Conservation (phyloP, 2,888 invertebrate species). For the Germaria angustata region DNA sequence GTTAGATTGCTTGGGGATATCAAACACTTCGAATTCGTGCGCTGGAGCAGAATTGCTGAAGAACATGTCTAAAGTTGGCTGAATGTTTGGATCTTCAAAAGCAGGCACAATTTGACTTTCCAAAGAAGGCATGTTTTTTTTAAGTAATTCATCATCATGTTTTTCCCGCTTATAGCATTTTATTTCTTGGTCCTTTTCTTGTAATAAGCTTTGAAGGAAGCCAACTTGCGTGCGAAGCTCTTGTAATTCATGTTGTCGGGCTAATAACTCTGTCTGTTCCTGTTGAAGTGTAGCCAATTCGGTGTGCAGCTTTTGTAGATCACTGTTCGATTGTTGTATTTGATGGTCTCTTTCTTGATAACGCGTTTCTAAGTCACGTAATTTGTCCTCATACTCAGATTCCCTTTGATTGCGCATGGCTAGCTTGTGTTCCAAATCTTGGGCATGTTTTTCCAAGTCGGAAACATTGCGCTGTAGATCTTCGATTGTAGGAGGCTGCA, state of each 20-base stretch:
- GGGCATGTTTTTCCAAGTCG: constrained; percentile 78
- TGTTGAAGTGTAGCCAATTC: constrained; percentile 18
- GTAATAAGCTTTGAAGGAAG: constrained; percentile 24
- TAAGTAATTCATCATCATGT: constrained; percentile 67
- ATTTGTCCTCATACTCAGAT: constrained; percentile 72
- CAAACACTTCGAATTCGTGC: constrained; percentile 68
- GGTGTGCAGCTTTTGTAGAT: constrained; percentile 49
- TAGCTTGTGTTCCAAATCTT: constrained; percentile 78
- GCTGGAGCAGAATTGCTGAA: constrained; percentile 71
- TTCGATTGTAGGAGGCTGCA: constrained; percentile 80
- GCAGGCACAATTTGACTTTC: constrained; percentile 70
- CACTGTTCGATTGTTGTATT: constrained; percentile 44
- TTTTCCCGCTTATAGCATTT: constrained; percentile 54
- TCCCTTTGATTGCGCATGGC: constrained; percentile 73
- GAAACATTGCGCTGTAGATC: constrained; percentile 78
- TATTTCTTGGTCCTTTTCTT: constrained; percentile 56
- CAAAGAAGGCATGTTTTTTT: constrained; percentile 68
- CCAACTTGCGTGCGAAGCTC: constrained; percentile 21
- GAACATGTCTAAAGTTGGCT: constrained; percentile 77
- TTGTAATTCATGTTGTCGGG: constrained; percentile 19
- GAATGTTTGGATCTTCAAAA: constrained; percentile 45
- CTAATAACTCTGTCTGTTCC: constrained; percentile 7
- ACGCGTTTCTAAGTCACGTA: constrained; percentile 64
- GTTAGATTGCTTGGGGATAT: constrained; percentile 66
- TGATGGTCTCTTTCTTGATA: constrained; percentile 61